Percentiles rank a stretch among this genome's conserved stretches.
phyloP scores from a whole-genome alignment of 2,113 vertebrate genomes.

The human region GRCh38 chr4:189068001-189068500 shows the following conservation, averaged over 20 bases:
- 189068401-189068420: not conserved
- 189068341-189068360: not conserved
- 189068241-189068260: not conserved
- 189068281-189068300: constrained; percentile 24
- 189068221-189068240: not conserved
- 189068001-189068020: not conserved
- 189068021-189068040: not conserved
- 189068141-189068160: not conserved
- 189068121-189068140: not conserved
- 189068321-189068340: not conserved
- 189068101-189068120: not conserved
- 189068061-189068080: not conserved
- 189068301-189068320: not conserved
- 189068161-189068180: not conserved
- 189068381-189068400: constrained; percentile 3
- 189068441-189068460: not conserved
- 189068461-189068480: not conserved
- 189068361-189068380: not conserved
- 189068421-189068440: constrained; percentile 3
- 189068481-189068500: not conserved
- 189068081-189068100: not conserved
- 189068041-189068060: not conserved
- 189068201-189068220: not conserved
- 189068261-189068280: constrained; percentile 25
- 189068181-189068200: constrained; percentile 2